Base-by-base conservation (phyloP, 2,888 invertebrate species). In the Epinotia brunnichana region DNA sequence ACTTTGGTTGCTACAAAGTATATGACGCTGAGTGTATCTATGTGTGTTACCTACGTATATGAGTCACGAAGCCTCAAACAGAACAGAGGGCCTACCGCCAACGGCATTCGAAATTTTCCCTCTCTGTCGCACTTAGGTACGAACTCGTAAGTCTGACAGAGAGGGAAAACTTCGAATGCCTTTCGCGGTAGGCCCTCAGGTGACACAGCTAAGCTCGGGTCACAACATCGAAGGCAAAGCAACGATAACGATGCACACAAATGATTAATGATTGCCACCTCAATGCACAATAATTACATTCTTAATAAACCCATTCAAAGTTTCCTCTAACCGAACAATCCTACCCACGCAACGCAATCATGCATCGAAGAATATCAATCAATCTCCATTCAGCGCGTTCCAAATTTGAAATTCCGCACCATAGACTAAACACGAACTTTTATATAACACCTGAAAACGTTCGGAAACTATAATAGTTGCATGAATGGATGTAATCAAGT, bases 201-300 rank as follows among this genome's bases (percentile, higher is more conserved):
- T 56, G 67, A 57, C 72, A 72, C 24, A 35, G 61, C 56, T 57
- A 54, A 62, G 62, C 62, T 56, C 62, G 48, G 44, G 51, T 62
- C 72, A 72, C 67, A 48, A 67, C 66, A 54, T 19, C 67, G 54
- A 57, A 24, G 54, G 51, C 56, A 56, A n/a, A 51, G n/a, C 56
- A 61, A 24, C 51, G 35, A 59, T 59, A 61, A 24, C 51, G 35
- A 59, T 59, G 48, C 64, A 67, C 66, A 66, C 35, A 68, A 62
- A 63, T 68, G 72, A 68, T 68, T 62, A 68, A 73, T 68, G 68
- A 62, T 63, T 68, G 72, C 72, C 73, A 73, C 69, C 15, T 73
- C 19, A 73, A 73, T 69, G 63, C 62, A 48, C 3, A 44, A 48
- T 68, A 63, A 73, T 73, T 63, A 69, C 57, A 73, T 24, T 69